phyloP scores from a whole-genome alignment of 2,797 vertebrate genomes.

The Miichthys miiuy region DNA sequence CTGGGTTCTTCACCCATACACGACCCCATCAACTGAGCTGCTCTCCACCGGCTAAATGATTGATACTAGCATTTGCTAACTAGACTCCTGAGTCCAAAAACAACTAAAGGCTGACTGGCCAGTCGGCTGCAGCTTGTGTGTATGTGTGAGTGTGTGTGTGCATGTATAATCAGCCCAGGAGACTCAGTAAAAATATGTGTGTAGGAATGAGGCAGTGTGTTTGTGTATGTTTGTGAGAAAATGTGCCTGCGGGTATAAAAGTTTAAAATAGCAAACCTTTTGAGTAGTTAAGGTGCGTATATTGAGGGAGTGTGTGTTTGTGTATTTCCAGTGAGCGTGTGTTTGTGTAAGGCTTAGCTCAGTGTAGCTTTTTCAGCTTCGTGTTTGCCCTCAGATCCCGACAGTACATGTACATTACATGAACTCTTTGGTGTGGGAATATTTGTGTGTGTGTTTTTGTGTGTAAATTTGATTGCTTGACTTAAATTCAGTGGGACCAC shows the following conservation, averaged over 20 bases:
- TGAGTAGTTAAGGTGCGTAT: slow-evolving; percentile 37
- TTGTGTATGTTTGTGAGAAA: slow-evolving; percentile 62
- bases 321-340: slow-evolving; percentile 18
- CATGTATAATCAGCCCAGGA: slow-evolving; percentile 65
- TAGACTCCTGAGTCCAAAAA: slow-evolving; percentile 76
- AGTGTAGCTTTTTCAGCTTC: slow-evolving; percentile 17
- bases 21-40: slow-evolving; percentile 67
- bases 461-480: slow-evolving; percentile 18
- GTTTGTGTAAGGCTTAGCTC: slow-evolving; percentile 25
- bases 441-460: slow-evolving; percentile 1
- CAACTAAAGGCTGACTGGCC: slow-evolving; percentile 58
- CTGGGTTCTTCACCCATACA: slow-evolving; percentile 69
- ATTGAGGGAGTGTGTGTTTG: slow-evolving; percentile 26
- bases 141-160: background rate
- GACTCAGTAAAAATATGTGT: slow-evolving; percentile 66
- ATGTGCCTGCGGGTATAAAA: slow-evolving; percentile 61
- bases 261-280: slow-evolving; percentile 58
- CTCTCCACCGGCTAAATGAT: slow-evolving; percentile 71
- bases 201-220: slow-evolving; percentile 40
- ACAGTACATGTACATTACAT: slow-evolving; percentile 8
- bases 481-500: slow-evolving; percentile 28
- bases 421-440: slow-evolving; percentile 9
- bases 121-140: slow-evolving; percentile 35
- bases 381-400: slow-evolving; percentile 30
- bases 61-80: slow-evolving; percentile 77